Evolutionary conservation across 53 echinoderm and acorn worm genomes (phyloP), one percentile per base, ranked within the genome.

Genomic region (Luidia sarsii): DNA sequence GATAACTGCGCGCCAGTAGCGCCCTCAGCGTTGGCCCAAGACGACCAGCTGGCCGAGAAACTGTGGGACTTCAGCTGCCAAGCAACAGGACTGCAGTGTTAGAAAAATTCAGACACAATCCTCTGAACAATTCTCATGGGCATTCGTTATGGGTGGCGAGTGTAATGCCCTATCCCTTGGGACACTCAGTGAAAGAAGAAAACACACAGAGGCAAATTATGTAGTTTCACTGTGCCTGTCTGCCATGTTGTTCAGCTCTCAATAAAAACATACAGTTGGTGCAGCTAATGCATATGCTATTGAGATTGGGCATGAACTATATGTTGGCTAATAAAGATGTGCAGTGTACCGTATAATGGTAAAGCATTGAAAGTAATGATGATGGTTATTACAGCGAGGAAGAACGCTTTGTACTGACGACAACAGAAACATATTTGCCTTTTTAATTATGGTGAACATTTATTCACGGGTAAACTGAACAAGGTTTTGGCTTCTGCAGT

Each of bases 51-150:
- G 43, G 87, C 87, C 3, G 80, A 81, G 48, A 74, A 82, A 22
- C 63, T 93, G 16, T 93, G 93, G 93, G 80, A 83, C n/a, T 79
- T 87, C 30, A 93, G 93, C 51, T 86, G 89, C 34, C 79, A 93
- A 33, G 87, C 83, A 19, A 93, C 93, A 3, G 80, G 80, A 35
- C 33, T 71, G 36, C 51, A 71, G 22, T 71, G 52, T 71, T 27
- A 27, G 48, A 4, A 35, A 18, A 61, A 28, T 57, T 53, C 16
- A 45, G n/a, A n/a, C n/a, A 51, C 25, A 27, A 27, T 8, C 22
- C n/a, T 24, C 4, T 51, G 21, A 7, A 9, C 4, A 51, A 54
- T 2, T 22, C 25, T 22, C 6, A n/a, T 2, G 54, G 23, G 2
- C 13, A 45, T 7, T 54, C 25, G 0, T 18, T 21, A 5, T 54